phyloP scores from a whole-genome alignment of 1,140 invertebrate genomes.

The Phymorhynchus buccinoides region DNA sequence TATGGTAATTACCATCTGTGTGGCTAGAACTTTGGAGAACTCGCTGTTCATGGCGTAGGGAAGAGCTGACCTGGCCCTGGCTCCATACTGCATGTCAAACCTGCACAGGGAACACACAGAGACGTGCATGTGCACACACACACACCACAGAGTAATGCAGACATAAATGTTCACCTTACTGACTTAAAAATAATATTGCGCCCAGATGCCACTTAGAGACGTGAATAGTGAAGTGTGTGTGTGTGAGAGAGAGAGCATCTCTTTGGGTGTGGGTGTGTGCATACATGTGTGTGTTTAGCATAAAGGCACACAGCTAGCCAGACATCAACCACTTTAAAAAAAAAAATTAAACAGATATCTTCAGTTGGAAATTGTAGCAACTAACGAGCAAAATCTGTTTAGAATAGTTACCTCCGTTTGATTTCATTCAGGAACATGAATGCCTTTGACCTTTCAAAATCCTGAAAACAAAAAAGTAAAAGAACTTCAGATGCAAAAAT shows the following conservation, averaged over 20 bases:
- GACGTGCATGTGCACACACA: background rate
- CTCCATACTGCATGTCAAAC: constrained; percentile 87
- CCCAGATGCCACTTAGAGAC: too few relatives aligned
- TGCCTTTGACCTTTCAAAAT: constrained; percentile 92
- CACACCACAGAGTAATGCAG: too few relatives aligned
- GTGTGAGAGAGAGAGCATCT: background rate
- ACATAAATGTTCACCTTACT: too few relatives aligned
- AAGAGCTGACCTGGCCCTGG: constrained; percentile 85
- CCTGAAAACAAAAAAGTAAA: constrained; percentile 78
- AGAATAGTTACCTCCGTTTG: constrained; percentile 79
- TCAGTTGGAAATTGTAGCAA: too few relatives aligned
- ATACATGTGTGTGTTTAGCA: too few relatives aligned
- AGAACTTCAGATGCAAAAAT: too few relatives aligned
- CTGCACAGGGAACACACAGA: constrained; percentile 49
- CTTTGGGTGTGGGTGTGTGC: background rate
- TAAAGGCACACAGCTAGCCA: too few relatives aligned
- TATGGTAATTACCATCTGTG: constrained; percentile 94
- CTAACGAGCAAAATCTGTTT: too few relatives aligned
- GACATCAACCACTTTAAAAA: too few relatives aligned
- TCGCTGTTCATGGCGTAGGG: constrained; percentile 96
- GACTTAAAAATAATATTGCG: too few relatives aligned
- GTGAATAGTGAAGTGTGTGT: too few relatives aligned
- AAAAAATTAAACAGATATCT: too few relatives aligned
- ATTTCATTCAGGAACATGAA: constrained; percentile 93
- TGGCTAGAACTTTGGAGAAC: constrained; percentile 86